Percentiles rank a stretch among this genome's conserved stretches.
Evolutionary conservation across 2,797 vertebrate species (phyloP).

Genomic region (Tolypeutes matacus): DNA sequence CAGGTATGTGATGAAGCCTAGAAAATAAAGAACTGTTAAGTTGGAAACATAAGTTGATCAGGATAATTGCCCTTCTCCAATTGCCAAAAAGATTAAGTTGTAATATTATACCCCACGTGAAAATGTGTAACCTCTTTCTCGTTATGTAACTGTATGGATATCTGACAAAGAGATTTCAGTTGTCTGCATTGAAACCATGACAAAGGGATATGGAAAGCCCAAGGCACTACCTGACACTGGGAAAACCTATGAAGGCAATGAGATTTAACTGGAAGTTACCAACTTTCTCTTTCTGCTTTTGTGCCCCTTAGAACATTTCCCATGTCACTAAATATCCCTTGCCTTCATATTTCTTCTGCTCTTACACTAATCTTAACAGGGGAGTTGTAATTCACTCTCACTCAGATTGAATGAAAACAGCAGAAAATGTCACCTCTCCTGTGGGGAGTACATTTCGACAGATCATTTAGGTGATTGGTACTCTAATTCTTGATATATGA

Average conservation of each 20-base stretch:
- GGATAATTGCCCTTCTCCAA: neutral
- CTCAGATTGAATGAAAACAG: neutral
- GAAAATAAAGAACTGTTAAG: conserved; percentile 11
- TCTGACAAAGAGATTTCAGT: neutral
- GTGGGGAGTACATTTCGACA: neutral
- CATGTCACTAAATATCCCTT: neutral
- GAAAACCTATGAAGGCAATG: neutral
- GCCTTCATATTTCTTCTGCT: neutral
- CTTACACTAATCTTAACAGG: neutral
- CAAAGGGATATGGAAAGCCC: neutral
- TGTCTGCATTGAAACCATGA: neutral
- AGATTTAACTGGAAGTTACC: neutral
- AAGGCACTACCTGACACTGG: neutral
- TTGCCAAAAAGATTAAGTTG: conserved; percentile 37
- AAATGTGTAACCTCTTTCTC: neutral
- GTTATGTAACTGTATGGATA: neutral
- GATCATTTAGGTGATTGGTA: neutral
- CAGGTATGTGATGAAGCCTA: neutral
- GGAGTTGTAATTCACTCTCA: neutral
- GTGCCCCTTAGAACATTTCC: neutral
- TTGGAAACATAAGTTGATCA: neutral
- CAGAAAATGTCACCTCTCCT: neutral
- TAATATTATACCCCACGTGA: neutral
- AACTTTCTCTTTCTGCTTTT: neutral
- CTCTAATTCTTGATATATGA: neutral